Conservation (phyloP, 2,797 vertebrate genomes). For the Myotis planiceps region DNA sequence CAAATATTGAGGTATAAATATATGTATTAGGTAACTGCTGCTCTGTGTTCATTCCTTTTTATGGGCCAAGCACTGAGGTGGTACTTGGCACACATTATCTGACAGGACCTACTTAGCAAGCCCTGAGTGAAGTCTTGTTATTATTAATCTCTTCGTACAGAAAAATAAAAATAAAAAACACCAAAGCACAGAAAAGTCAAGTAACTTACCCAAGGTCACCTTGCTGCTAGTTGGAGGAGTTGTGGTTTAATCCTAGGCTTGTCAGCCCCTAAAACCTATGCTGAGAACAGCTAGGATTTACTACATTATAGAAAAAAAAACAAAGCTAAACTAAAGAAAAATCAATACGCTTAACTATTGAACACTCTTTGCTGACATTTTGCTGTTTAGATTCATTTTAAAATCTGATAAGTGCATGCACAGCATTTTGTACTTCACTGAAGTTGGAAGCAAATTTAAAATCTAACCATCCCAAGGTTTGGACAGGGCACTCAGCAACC, state of each 20-base stretch:
- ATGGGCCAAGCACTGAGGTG: background rate
- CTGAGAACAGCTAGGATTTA: background rate
- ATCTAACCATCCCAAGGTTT: background rate
- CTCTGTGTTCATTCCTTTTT: background rate
- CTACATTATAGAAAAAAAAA: background rate
- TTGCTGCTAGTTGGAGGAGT: background rate
- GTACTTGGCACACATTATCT: background rate
- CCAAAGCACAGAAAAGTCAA: background rate
- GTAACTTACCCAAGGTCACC: background rate
- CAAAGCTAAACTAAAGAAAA: background rate
- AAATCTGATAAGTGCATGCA: background rate
- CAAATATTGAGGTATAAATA: background rate
- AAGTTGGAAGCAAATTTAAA: background rate
- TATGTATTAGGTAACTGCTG: background rate
- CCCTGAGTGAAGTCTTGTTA: background rate
- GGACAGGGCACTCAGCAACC: background rate
- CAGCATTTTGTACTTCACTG: background rate
- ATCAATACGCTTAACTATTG: background rate
- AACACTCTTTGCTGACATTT: background rate
- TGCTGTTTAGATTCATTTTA: background rate
- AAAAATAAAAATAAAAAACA: background rate
- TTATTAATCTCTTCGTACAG: background rate
- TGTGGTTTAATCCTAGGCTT: background rate
- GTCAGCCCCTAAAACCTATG: background rate
- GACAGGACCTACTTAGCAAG: background rate